Evolutionary conservation across 2,113 vertebrate genomes (phyloP), one percentile per base, ranked within the genome.

Genomic region (Climacteris rufus): DNA sequence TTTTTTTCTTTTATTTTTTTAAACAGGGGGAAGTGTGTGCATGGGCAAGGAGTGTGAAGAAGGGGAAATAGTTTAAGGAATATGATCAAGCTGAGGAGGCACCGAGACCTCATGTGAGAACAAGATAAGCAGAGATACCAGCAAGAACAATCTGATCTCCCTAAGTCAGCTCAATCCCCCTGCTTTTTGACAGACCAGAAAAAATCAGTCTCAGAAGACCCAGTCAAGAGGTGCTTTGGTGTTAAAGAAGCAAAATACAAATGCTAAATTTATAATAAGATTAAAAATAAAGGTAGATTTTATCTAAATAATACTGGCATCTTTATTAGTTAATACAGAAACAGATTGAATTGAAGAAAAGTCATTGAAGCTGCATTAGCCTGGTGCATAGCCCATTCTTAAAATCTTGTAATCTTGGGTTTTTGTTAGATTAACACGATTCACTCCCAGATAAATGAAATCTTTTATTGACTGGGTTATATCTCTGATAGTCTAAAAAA

Each of bases 21-120:
- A 4, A 40, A 72, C 11, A 19, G 1, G 4, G 3, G 3, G 1
- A 1, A 63, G 8, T 4, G 40, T 33, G 16, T 64, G 28, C 17
- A 28, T 16, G 15, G 35, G 30, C 31, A 77, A 13, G 7, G 50
- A 69, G 7, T 20, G 6, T 65, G 15, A 66, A 52, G 64, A 90
- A 65, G 6, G 9, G 31, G 52, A 53, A 75, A 68, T 5, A 59
- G 12, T 75, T 66, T 63, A 53, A 74, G 42, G n/a, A 66, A 19
- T 35, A 44, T 17, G 13, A 37, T 4, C 63, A 50, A 63, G 8
- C 16, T 78, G 40, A 18, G 30, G 27, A 74, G 53, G 9, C 18
- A 68, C 40, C 15, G 17, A 72, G n/a, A 53, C 6, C n/a, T 33
- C 13, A 28, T 6, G 5, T 13, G 10, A 23, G 40, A 87, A 13